Evolutionary conservation across 2,888 invertebrate species (phyloP), one percentile per base, ranked within the genome.

Genomic region (Limnephilus rhombicus): DNA sequence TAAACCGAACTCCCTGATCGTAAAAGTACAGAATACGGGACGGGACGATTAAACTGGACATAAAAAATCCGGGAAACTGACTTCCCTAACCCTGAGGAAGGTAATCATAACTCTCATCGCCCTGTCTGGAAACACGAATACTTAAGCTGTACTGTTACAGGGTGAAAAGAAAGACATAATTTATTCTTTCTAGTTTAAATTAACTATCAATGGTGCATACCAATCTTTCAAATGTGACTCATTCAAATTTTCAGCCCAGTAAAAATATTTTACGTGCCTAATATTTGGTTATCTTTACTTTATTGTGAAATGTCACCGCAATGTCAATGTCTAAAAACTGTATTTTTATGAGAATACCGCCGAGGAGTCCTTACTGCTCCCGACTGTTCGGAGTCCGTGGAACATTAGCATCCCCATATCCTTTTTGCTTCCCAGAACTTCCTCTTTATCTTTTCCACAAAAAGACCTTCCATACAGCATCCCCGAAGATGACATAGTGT

Each of bases 61-160:
- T 89, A 92, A 92, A 92, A 91, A 92, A 41, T 45, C 45, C n/a
- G 29, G 89, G 85, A 89, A 45, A 89, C 89, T 83, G 86, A 85
- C 89, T 92, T 45, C 18, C 91, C 91, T 68, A 68, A 68, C 68
- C 68, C 91, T 11, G 68, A 24, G 68, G 68, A 24, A 12, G 68
- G 83, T 80, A 68, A 91, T 91, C 91, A 88, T 91, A 86, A 41
- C 41, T n/a, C 80, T 91, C 86, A 24, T 91, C 37, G 91, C 41
- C 45, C 81, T 80, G 41, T 89, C 81, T 9, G 49, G 31, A 68
- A 81, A 90, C 81, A 83, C 18, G 83, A 83, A 83, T 41, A 83
- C 83, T 83, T 83, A 24, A 83, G 24, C 68, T 83, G 15, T 83
- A 37, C 83, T 83, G 37, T 37, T 24, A 83, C 83, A 83, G 83